These are phyloP conservation scores for Anabas testudineus DNA, from an alignment of 2,797 vertebrate species.

Conservation along the genomic window DNA sequence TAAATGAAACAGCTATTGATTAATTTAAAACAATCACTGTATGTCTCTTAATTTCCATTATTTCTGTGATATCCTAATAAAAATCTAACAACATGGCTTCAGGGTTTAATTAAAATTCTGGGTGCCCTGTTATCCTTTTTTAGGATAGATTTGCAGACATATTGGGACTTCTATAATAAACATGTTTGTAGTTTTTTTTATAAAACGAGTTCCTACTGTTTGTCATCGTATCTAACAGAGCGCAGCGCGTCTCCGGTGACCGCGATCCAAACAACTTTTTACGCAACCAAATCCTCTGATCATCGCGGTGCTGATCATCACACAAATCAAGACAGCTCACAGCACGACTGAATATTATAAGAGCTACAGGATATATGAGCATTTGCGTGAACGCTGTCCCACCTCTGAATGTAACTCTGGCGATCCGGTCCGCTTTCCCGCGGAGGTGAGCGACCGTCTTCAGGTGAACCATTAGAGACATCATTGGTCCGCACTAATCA, in stretches of 20 bases:
- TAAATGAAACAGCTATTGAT: no score
- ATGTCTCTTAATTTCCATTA: background rate
- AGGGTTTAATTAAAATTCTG: no score
- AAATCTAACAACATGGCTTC: background rate
- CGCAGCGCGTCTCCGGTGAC: conserved; percentile 7
- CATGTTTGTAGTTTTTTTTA: background rate
- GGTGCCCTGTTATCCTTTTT: background rate
- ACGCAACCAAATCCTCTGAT: background rate
- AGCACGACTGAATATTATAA: no score
- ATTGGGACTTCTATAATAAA: background rate
- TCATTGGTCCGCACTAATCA: conserved; percentile 73
- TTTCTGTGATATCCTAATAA: background rate
- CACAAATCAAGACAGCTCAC: background rate
- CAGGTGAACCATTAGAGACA: conserved; percentile 91
- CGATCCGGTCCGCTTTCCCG: conserved; percentile 91
- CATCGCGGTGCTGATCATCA: background rate
- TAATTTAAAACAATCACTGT: no score
- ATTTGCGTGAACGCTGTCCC: conserved; percentile 12
- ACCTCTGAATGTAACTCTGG: conserved; percentile 97
- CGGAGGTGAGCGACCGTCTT: conserved; percentile 89
- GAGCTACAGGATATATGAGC: no score
- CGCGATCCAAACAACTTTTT: conserved; percentile 53
- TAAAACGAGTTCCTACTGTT: background rate
- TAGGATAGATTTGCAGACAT: background rate
- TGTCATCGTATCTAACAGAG: background rate